Evolutionary conservation across 92 coral and sea anemone genomes (phyloP).

Genomic region (Actinostola sp.): DNA sequence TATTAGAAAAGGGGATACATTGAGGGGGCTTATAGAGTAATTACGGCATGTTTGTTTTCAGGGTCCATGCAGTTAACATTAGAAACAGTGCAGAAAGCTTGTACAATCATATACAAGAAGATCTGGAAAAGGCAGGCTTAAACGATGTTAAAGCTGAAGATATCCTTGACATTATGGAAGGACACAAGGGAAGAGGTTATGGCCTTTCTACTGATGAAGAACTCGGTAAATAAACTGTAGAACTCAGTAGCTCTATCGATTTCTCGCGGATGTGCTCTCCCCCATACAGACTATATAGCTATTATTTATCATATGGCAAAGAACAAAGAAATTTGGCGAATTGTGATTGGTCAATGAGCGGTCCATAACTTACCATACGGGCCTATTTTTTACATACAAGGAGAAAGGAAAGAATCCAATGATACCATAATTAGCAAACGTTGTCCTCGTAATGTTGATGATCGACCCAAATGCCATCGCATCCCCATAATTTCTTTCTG

Average conservation of each 20-base stretch:
- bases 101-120: constrained; percentile 71
- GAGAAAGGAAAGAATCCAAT: too few species aligned
- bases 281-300: not conserved
- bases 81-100: constrained; percentile 52
- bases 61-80: constrained; percentile 80
- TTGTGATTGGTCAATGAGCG: too few species aligned
- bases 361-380: too few species aligned
- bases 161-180: constrained; percentile 79
- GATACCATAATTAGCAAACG: too few species aligned
- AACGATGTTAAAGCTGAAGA: constrained; percentile 71
- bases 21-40: not conserved
- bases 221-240: constrained; percentile 46
- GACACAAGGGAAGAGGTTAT: constrained; percentile 75
- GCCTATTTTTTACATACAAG: too few species aligned
- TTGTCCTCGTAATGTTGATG: too few species aligned
- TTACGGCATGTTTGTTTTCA: constrained; percentile 2
- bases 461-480: too few species aligned
- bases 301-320: too few species aligned
- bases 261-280: not conserved
- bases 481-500: too few species aligned
- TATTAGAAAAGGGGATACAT: not conserved
- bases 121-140: constrained; percentile 53
- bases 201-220: constrained; percentile 75
- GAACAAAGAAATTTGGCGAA: too few species aligned
- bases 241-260: not conserved